Base-by-base conservation (phyloP, 1,140 invertebrate genomes). In the Coelopa frigida region DNA sequence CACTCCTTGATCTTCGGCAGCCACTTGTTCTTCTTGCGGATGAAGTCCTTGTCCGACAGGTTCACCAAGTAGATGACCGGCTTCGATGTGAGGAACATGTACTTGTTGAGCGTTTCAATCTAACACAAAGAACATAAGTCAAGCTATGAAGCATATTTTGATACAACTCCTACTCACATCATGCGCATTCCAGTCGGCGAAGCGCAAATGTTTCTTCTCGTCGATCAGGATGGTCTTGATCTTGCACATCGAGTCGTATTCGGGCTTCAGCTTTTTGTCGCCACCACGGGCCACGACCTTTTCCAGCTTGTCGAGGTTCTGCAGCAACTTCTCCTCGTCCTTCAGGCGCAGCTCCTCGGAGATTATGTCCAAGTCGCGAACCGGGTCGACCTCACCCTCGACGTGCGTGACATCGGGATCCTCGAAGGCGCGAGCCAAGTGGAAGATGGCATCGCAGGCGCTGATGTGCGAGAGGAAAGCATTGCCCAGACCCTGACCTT, bases 11-110 rank as follows among this genome's bases (percentile, higher is more conserved):
- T 92, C 74, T 98, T 98, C 10, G 87, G 77, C 61, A 99, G 78
- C 93, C 93, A 97, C 78, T 98, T 98, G 69, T 98, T 98, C 74
- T 98, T 99, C 75, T 98, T 98, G 55, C 93, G 83, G 58, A 96
- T 95, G 69, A 94, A 99, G 73, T 99, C 96, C 70, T 94, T 96
- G 70, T 98, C 94, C 0, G 94, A 92, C 31, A 99, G 75, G 74
- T 99, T 99, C 1, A 99, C 86, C 42, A 99, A 74, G 72, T 99
- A 99, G 59, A 99, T 87, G 35, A 92, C 87, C 5, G 97, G 97
- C 70, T 99, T 99, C 0, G 94, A 89, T n/a, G 96, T 99, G 17
- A 99, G 73, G 64, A 99, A 95, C 44, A 98, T 73, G 71, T 98
- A 87, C 72, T 94, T 94, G 69, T 99, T 99, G 29, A 99, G 74